Conservation (phyloP, 2,888 invertebrate species). For the Aradus depressus region DNA sequence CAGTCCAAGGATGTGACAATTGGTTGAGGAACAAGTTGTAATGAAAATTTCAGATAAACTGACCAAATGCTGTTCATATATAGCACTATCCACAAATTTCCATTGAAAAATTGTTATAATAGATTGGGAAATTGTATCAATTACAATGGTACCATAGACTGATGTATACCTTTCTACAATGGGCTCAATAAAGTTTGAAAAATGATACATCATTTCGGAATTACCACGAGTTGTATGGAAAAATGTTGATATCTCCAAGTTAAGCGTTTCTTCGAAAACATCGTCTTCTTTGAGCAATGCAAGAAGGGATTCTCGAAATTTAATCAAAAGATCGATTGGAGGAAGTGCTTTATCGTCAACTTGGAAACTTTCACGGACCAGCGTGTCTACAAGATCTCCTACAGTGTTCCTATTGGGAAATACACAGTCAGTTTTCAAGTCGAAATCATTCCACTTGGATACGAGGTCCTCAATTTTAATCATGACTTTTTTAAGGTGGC, state of each 20-base stretch:
- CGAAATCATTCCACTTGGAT: conserved; percentile 9
- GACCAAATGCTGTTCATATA: neutral
- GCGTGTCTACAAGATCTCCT: neutral
- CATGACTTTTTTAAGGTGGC: conserved; percentile 3
- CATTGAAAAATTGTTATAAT: conserved; percentile 1
- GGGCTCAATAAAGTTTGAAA: neutral
- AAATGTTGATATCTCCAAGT: conserved; percentile 1
- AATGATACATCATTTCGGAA: neutral
- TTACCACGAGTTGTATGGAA: neutral
- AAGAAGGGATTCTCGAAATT: neutral
- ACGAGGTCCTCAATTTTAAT: neutral
- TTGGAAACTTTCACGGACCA: conserved; percentile 5
- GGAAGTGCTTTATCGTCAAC: neutral
- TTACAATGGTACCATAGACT: conserved; percentile 1
- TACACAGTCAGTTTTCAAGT: conserved; percentile 1
- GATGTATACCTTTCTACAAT: neutral
- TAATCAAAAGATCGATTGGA: neutral
- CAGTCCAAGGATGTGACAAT: conserved; percentile 5
- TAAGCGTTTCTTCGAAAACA: conserved; percentile 6
- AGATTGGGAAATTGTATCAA: neutral
- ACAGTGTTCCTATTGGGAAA: conserved; percentile 5
- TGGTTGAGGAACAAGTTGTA: neutral
- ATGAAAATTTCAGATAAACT: conserved; percentile 5
- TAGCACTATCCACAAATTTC: conserved; percentile 1
- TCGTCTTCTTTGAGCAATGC: neutral